Evolutionary conservation across 2,888 invertebrate species (phyloP).

Genomic region (Euplagia quadripunctaria): DNA sequence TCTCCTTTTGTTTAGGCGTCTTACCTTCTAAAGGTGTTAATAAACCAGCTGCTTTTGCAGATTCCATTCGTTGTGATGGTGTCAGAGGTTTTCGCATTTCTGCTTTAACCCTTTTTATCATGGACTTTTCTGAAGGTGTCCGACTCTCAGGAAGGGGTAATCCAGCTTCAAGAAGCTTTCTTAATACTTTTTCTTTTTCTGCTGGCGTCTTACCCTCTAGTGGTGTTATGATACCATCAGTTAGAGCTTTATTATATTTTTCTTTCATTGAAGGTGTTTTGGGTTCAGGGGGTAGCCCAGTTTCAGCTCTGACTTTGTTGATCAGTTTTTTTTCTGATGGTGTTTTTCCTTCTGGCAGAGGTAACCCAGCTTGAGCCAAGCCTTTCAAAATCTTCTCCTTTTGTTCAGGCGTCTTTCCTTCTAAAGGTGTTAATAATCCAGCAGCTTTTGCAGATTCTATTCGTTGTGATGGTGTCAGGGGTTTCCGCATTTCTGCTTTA

Average conservation of each 20-base stretch:
- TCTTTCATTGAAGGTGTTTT: constrained; percentile 31
- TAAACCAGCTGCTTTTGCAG: constrained; percentile 1
- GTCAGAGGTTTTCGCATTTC: neutral
- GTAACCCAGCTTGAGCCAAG: constrained; percentile 10
- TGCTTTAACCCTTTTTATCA: neutral
- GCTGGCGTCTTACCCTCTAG: constrained; percentile 15
- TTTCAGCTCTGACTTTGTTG: constrained; percentile 19
- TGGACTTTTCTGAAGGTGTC: neutral
- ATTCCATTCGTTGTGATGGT: neutral
- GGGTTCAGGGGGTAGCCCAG: constrained; percentile 50
- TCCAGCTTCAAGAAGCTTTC: neutral
- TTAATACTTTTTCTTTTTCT: constrained; percentile 3
- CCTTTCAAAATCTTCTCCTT: constrained; percentile 20
- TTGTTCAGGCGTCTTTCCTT: constrained; percentile 8
- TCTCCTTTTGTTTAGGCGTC: constrained; percentile 49
- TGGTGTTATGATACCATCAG: constrained; percentile 34
- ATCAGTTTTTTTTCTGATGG: neutral
- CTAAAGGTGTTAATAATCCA: constrained; percentile 17
- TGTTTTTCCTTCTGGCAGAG: constrained; percentile 19
- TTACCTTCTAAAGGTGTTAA: constrained; percentile 49
- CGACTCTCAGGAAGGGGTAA: neutral
- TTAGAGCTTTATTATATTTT: constrained; percentile 28
- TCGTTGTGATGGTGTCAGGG: neutral
- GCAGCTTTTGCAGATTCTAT: neutral
- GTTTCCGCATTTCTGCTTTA: neutral